Conservation (phyloP, 2,888 invertebrate species). For the Choristoneura rosaceana region DNA sequence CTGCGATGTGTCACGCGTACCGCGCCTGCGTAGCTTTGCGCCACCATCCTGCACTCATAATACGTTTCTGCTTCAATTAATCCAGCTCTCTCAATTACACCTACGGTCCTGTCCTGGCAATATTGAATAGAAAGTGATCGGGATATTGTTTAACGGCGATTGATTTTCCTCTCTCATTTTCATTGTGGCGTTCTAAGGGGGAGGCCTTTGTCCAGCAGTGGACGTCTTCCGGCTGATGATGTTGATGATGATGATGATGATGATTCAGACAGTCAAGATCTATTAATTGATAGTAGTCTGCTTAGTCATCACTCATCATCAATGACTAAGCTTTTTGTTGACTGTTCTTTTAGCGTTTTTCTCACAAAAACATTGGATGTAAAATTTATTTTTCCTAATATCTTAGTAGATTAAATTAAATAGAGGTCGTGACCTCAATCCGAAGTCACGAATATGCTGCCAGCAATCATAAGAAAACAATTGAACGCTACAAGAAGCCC, state of each 20-base stretch:
- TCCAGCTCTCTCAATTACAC: conserved; percentile 79
- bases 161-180: not conserved
- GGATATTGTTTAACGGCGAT: not conserved
- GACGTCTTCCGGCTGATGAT: no score
- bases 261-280: no score
- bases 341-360: no score
- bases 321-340: no score
- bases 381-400: not conserved
- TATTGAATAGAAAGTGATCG: conserved; percentile 36
- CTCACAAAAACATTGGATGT: no score
- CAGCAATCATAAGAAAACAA: conserved; percentile 23
- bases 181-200: no score
- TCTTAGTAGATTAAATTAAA: not conserved
- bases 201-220: no score
- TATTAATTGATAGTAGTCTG: no score
- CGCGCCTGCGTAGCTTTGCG: conserved; percentile 82
- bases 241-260: no score
- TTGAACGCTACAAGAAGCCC: conserved; percentile 12
- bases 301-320: no score
- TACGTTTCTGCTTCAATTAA: conserved; percentile 84
- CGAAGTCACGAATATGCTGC: not conserved
- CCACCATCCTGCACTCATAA: conserved; percentile 77
- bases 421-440: not conserved
- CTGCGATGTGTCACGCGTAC: conserved; percentile 70
- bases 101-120: conserved; percentile 59